These are phyloP conservation scores for Hemiscyllium ocellatum DNA, from an alignment of 2,113 vertebrate genomes.

Conservation along the genomic window DNA sequence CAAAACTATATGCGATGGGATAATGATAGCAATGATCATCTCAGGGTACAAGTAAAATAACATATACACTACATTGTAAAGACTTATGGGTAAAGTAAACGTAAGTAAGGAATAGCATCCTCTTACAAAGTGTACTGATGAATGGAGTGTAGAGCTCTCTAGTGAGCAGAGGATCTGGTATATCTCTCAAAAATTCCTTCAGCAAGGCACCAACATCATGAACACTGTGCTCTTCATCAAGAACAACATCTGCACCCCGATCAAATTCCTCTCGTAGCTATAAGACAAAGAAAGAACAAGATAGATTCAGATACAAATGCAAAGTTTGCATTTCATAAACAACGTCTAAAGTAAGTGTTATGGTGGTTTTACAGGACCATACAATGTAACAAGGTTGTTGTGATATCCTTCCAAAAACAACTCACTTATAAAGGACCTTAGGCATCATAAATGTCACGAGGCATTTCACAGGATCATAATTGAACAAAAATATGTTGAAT, in stretches of 20 bases:
- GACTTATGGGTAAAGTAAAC: not conserved
- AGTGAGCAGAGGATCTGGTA: constrained; percentile 89
- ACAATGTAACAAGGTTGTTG: not conserved
- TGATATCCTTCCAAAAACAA: not conserved
- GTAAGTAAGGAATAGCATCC: not conserved
- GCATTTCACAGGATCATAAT: not conserved
- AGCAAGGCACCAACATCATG: constrained; percentile 89
- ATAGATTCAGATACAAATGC: not conserved
- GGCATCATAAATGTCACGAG: not conserved
- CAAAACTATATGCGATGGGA: not conserved
- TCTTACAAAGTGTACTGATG: constrained; percentile 83
- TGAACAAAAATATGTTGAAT: not conserved
- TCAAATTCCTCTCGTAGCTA: constrained; percentile 92
- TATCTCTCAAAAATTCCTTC: constrained; percentile 92
- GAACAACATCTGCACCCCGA: constrained; percentile 75
- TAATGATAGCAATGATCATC: not conserved
- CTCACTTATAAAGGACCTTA: not conserved
- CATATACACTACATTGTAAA: not conserved
- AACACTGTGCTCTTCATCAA: constrained; percentile 86
- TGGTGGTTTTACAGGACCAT: not conserved
- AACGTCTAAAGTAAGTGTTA: not conserved
- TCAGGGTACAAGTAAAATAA: not conserved
- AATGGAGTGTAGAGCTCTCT: constrained; percentile 91
- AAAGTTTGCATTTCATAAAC: not conserved
- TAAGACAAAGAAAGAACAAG: constrained; percentile 39